A percentile compares a stretch with the other conserved stretches of the same genome.
Conservation (phyloP, 2,113 vertebrate species). For the Maccullochella peelii region DNA sequence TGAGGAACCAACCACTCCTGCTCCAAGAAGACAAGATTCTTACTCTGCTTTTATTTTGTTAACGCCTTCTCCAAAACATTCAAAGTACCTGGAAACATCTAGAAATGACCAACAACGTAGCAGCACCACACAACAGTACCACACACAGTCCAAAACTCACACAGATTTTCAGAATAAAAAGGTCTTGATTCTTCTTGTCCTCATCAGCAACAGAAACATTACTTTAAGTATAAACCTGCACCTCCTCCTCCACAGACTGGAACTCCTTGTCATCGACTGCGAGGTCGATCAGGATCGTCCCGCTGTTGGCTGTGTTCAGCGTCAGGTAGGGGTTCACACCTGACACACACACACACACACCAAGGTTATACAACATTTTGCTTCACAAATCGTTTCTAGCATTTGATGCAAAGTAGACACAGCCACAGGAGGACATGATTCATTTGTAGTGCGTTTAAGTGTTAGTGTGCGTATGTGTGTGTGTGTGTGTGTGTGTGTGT, state of each 20-base stretch:
- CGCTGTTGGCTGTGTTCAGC: slow-evolving; percentile 81
- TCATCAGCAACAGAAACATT: too few species aligned
- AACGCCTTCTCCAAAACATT: too few species aligned
- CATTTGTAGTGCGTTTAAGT: not conserved
- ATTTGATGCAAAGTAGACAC: not conserved
- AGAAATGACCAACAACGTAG: too few species aligned
- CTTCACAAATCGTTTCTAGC: slow-evolving; percentile 44
- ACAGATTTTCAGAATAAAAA: too few species aligned
- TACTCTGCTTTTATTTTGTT: too few species aligned
- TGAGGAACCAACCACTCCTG: not conserved
- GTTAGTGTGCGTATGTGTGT: not conserved
- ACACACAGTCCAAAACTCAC: too few species aligned
- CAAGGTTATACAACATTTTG: not conserved
- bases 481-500: slow-evolving; percentile 12
- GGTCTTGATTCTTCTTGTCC: too few species aligned
- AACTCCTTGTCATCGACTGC: slow-evolving; percentile 93
- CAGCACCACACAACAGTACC: too few species aligned
- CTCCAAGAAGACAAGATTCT: not conserved
- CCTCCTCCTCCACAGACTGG: slow-evolving; percentile 94
- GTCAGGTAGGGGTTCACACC: slow-evolving; percentile 35
- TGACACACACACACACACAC: slow-evolving; percentile 7
- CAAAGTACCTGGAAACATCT: too few species aligned
- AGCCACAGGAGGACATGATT: not conserved
- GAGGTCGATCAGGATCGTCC: slow-evolving; percentile 92
- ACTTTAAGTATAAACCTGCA: too few species aligned